phyloP scores from a whole-genome alignment of 2,113 vertebrate species.

The Periophthalmodon schlosseri region DNA sequence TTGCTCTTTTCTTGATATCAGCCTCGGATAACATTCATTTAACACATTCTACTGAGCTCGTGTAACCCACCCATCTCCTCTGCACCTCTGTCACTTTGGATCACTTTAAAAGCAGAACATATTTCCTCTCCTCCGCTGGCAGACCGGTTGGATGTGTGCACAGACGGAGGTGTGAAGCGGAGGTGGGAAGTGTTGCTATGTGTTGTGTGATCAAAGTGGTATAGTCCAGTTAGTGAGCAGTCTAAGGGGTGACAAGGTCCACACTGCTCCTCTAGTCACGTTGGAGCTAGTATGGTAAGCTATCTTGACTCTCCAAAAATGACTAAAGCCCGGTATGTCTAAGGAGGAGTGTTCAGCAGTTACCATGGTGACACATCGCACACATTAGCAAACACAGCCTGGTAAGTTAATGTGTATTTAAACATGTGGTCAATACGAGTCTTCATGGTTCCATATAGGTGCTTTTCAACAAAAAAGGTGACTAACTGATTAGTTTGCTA shows the following conservation, averaged over 20 bases:
- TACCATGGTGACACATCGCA: no score
- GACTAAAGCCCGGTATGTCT: background rate
- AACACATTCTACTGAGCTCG: slow-evolving; percentile 47
- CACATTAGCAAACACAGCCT: no score
- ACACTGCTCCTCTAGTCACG: background rate
- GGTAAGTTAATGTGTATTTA: no score
- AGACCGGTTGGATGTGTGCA: slow-evolving; percentile 33
- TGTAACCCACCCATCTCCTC: slow-evolving; percentile 46
- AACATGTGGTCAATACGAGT: no score
- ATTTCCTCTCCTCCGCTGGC: slow-evolving; percentile 46
- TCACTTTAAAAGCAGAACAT: slow-evolving; percentile 59
- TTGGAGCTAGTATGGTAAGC: no score
- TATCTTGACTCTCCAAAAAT: background rate
- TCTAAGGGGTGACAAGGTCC: background rate
- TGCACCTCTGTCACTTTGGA: slow-evolving; percentile 63
- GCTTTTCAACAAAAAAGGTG: no score
- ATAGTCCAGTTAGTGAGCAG: slow-evolving; percentile 12
- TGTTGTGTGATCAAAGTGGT: background rate
- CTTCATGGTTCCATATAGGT: no score
- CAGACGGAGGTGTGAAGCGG: slow-evolving; percentile 39
- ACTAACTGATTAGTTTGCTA: no score
- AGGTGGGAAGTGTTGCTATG: slow-evolving; percentile 16
- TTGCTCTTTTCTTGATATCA: slow-evolving; percentile 7
- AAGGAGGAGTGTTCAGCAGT: no score
- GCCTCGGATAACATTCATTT: slow-evolving; percentile 28